Percentiles rank a stretch among this genome's conserved stretches.
phyloP scores from a whole-genome alignment of 1,140 invertebrate species.

The Atopsyche davidsoni region DNA sequence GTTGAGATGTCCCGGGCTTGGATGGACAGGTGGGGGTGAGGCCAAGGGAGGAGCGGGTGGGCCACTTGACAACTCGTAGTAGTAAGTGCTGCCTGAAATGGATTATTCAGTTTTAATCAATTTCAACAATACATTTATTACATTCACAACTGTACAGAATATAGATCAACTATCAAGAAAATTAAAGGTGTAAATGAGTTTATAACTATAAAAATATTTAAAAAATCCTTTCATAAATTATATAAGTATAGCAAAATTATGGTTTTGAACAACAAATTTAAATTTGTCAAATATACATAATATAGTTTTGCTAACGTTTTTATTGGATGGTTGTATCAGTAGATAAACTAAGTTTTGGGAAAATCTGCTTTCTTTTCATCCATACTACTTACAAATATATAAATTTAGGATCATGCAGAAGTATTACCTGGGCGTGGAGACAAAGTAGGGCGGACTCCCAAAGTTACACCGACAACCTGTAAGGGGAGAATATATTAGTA shows the following conservation, averaged over 20 bases:
- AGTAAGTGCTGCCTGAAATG: conserved; percentile 18
- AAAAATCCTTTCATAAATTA: too few relatives aligned
- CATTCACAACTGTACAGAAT: not conserved
- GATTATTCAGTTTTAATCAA: not conserved
- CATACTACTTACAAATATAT: too few relatives aligned
- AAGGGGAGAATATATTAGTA: conserved; percentile 4
- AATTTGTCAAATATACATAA: too few relatives aligned
- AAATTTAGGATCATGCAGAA: too few relatives aligned
- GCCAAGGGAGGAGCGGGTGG: not conserved
- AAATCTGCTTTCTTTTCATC: too few relatives aligned
- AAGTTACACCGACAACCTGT: conserved; percentile 23
- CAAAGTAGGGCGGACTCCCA: conserved; percentile 23
- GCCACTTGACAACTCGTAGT: conserved; percentile 25
- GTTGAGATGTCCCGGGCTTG: conserved; percentile 3
- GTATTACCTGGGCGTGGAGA: conserved; percentile 21
- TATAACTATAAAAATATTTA: too few relatives aligned
- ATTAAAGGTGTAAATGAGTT: too few relatives aligned
- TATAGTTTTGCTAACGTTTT: too few relatives aligned
- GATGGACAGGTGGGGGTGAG: conserved; percentile 4
- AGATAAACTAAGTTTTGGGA: too few relatives aligned
- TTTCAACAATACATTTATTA: not conserved
- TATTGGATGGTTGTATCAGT: too few relatives aligned
- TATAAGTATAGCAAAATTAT: too few relatives aligned
- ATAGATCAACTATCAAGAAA: not conserved
- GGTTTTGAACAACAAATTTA: too few relatives aligned